These are phyloP conservation scores for Stenichneumon culpator DNA, from an alignment of 2,888 invertebrate genomes.

Conservation along the genomic window DNA sequence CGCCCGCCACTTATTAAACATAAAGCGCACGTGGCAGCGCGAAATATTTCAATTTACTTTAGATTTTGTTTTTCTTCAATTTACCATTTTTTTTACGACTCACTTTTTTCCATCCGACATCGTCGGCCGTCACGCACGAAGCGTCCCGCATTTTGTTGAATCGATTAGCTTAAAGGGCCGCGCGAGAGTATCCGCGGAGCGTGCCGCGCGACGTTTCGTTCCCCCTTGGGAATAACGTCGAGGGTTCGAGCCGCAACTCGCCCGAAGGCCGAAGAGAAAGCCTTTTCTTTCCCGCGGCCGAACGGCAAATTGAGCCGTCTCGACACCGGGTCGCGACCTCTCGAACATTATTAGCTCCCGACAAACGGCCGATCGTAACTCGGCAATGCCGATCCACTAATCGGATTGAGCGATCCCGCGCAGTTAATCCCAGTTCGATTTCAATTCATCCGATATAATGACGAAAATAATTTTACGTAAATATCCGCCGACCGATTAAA, in stretches of 20 bases:
- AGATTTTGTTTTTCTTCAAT: constrained; percentile 34
- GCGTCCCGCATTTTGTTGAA: constrained; percentile 23
- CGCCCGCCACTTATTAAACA: not conserved
- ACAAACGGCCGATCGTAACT: constrained; percentile 50
- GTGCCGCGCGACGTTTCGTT: constrained; percentile 24
- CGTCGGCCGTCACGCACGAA: constrained; percentile 23
- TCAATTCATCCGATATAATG: not conserved
- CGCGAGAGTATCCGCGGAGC: constrained; percentile 49
- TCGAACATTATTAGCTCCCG: constrained; percentile 43
- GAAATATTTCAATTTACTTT: constrained; percentile 31
- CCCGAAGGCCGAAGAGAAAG: constrained; percentile 20
- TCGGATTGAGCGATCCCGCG: constrained; percentile 48
- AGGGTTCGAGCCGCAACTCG: not conserved
- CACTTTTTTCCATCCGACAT: constrained; percentile 9
- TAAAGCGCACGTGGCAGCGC: constrained; percentile 15
- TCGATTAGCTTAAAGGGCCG: constrained; percentile 49
- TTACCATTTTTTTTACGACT: constrained; percentile 15
- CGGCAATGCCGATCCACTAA: constrained; percentile 47
- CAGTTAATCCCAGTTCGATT: not conserved
- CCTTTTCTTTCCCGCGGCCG: constrained; percentile 31
- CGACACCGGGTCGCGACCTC: constrained; percentile 45
- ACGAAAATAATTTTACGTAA: too few relatives aligned
- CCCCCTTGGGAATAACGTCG: constrained; percentile 22
- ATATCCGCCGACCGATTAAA: too few relatives aligned
- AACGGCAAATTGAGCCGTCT: constrained; percentile 24